Evolutionary conservation across 2,113 vertebrate species (phyloP).

Genomic region (Rhinoptilus africanus): DNA sequence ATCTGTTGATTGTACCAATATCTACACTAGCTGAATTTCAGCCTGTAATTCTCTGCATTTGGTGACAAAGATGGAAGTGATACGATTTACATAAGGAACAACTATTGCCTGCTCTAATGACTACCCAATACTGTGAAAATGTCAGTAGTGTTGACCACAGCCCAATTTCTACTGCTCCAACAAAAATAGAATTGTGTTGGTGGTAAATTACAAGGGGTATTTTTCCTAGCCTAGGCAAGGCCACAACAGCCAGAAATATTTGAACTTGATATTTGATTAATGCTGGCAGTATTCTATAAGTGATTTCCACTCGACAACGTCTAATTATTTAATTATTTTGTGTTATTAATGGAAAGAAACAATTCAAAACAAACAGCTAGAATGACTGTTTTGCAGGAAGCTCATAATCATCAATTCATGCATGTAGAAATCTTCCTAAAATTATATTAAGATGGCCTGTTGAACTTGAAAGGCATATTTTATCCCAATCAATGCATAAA

Average conservation of each 20-base stretch:
- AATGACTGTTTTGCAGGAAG: conserved; percentile 45
- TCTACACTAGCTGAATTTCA: not conserved
- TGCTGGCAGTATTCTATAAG: conserved; percentile 17
- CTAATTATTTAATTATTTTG: conserved; percentile 73
- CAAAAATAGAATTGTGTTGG: not conserved
- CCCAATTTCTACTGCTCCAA: not conserved
- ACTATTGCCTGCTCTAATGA: not conserved
- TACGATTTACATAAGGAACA: not conserved
- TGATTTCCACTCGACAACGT: conserved; percentile 56
- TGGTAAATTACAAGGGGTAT: not conserved
- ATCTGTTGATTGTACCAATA: not conserved
- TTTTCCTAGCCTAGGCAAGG: not conserved
- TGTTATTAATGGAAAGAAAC: conserved; percentile 70
- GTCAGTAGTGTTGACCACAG: not conserved
- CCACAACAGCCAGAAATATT: not conserved
- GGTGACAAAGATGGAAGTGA: not conserved
- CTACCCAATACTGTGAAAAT: not conserved
- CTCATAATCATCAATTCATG: conserved; percentile 45
- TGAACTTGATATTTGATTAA: conserved; percentile 57
- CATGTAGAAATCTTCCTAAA: conserved; percentile 50
- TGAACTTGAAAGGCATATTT: conserved; percentile 74
- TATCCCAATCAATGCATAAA: conserved; percentile 75
- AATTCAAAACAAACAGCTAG: conserved; percentile 66
- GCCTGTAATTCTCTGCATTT: not conserved
- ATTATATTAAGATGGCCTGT: conserved; percentile 63